Evolutionary conservation across 2,888 invertebrate species (phyloP).

Genomic region (Tortricodes alternella): DNA sequence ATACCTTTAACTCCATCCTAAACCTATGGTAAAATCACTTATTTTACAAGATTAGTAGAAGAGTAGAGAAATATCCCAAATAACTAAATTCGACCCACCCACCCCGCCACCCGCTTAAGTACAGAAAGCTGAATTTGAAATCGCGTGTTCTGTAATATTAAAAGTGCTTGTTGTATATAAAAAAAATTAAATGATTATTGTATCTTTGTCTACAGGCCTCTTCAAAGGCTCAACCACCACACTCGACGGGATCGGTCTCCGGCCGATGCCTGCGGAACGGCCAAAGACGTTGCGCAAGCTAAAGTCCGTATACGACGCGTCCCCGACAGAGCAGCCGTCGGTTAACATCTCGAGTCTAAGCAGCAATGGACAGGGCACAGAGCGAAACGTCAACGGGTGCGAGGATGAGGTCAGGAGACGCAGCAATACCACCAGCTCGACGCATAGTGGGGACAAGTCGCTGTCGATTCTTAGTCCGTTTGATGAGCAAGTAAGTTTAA

Average conservation of each 20-base stretch:
- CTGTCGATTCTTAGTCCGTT: slow-evolving; percentile 90
- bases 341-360: slow-evolving; percentile 54
- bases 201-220: slow-evolving; percentile 85
- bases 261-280: slow-evolving; percentile 85
- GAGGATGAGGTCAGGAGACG: slow-evolving; percentile 78
- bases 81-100: no score
- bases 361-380: slow-evolving; percentile 72
- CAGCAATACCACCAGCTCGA: slow-evolving; percentile 71
- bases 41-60: no score
- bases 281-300: slow-evolving; percentile 89
- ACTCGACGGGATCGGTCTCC: slow-evolving; percentile 83
- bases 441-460: slow-evolving; percentile 75
- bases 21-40: no score
- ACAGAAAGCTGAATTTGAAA: no score
- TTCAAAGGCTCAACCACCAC: slow-evolving; percentile 91
- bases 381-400: slow-evolving; percentile 62
- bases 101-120: no score
- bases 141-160: no score
- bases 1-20: no score
- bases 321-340: slow-evolving; percentile 62
- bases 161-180: no score
- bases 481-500: slow-evolving; percentile 86
- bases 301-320: slow-evolving; percentile 87
- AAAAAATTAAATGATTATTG: no score
- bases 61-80: no score